Conservation (phyloP, 2,113 vertebrate species). For the Edolisoma coerulescens region DNA sequence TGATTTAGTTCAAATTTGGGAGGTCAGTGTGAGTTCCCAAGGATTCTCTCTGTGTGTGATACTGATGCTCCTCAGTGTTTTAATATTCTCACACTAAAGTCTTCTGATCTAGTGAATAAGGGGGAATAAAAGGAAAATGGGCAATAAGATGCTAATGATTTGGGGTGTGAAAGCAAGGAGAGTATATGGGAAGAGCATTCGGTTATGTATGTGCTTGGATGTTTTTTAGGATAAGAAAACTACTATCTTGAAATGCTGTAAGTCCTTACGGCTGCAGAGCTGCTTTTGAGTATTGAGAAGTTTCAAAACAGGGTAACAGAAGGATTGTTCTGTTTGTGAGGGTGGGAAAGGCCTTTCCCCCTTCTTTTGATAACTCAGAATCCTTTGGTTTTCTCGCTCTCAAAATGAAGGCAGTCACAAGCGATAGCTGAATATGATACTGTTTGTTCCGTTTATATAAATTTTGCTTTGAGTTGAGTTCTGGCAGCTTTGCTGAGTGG, state of each 20-base stretch:
- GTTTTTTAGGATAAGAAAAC: background rate
- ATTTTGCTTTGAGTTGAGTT: conserved; percentile 43
- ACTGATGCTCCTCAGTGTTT: background rate
- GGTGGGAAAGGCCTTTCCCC: background rate
- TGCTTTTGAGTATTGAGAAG: background rate
- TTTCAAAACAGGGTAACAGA: background rate
- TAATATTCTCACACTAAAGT: background rate
- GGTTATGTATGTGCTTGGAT: background rate
- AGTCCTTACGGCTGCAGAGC: background rate
- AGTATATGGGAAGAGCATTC: background rate
- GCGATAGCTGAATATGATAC: conserved; percentile 39
- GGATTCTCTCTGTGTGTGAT: background rate
- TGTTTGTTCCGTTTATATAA: conserved; percentile 57
- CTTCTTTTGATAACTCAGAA: background rate
- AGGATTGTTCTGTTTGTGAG: background rate
- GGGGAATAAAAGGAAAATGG: background rate
- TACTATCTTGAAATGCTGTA: background rate
- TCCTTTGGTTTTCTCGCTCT: background rate
- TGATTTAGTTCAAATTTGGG: background rate
- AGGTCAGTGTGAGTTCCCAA: background rate
- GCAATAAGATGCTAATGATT: background rate
- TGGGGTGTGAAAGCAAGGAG: background rate
- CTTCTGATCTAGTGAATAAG: background rate
- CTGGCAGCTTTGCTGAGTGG: conserved; percentile 67
- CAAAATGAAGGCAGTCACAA: conserved; percentile 22